These are phyloP conservation scores for Saimiri boliviensis DNA, from an alignment of 2,113 vertebrate genomes.

Conservation along the genomic window DNA sequence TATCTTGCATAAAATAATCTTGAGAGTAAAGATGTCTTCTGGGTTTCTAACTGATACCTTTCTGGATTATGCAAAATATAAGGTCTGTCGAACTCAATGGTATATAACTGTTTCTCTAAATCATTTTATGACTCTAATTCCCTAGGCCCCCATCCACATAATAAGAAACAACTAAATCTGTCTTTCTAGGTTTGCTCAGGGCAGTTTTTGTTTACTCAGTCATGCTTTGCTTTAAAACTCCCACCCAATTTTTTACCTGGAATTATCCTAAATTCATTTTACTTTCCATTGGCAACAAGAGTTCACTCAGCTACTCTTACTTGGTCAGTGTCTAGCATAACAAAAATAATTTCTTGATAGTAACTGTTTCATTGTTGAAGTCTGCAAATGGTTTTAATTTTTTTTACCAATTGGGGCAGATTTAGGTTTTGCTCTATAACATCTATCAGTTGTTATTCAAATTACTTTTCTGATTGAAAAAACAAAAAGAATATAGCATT, in stretches of 20 bases:
- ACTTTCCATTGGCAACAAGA: neutral
- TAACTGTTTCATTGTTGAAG: neutral
- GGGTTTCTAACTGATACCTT: neutral
- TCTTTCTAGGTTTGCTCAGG: neutral
- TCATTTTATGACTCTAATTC: conserved; percentile 2
- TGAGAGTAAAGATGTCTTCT: neutral
- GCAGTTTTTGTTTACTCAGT: neutral
- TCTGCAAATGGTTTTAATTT: conserved; percentile 36
- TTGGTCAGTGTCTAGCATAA: neutral
- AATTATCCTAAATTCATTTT: neutral
- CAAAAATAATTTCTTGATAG: neutral
- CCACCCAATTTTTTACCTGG: neutral
- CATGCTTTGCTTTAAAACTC: neutral
- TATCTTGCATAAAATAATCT: neutral
- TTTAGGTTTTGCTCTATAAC: conserved; percentile 34
- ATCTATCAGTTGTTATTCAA: neutral
- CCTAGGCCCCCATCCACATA: neutral
- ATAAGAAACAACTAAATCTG: neutral
- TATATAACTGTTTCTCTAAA: neutral
- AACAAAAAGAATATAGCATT: neutral
- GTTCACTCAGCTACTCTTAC: neutral
- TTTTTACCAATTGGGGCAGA: neutral
- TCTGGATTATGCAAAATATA: neutral
- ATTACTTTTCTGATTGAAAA: conserved; percentile 9
- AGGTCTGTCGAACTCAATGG: neutral